These are phyloP conservation scores for Cheumatopsyche charites DNA, from an alignment of 1,140 invertebrate genomes.

Conservation along the genomic window DNA sequence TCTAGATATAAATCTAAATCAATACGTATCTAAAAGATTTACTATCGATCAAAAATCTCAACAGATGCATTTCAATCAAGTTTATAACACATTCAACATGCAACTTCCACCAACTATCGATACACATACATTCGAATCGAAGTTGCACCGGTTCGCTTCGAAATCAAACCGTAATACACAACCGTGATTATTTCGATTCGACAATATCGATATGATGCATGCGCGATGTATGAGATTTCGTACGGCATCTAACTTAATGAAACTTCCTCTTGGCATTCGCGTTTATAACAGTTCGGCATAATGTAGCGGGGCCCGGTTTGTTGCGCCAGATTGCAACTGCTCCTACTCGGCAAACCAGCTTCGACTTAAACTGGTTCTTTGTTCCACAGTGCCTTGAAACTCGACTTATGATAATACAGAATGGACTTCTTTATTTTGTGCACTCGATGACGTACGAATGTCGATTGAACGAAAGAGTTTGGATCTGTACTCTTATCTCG, in stretches of 20 bases:
- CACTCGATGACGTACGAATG: neutral
- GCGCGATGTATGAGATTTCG: slow-evolving; percentile 14
- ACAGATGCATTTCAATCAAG: too few species aligned
- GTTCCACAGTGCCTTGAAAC: neutral
- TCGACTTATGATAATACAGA: neutral
- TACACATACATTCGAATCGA: too few species aligned
- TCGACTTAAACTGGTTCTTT: slow-evolving; percentile 12
- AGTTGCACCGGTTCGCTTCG: too few species aligned
- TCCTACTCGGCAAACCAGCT: neutral
- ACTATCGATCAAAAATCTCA: too few species aligned
- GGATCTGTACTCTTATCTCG: neutral
- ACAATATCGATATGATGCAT: too few species aligned
- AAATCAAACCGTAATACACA: too few species aligned
- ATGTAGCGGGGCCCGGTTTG: slow-evolving; percentile 23
- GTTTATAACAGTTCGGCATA: slow-evolving; percentile 33
- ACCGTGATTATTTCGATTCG: too few species aligned
- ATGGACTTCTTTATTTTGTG: neutral
- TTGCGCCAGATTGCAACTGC: slow-evolving; percentile 30
- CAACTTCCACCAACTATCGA: too few species aligned
- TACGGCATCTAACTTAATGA: neutral
- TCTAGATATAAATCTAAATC: too few species aligned
- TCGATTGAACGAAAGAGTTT: neutral
- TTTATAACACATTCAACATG: too few species aligned
- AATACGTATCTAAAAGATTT: too few species aligned
- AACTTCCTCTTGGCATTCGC: neutral